Evolutionary conservation across 2,113 vertebrate species (phyloP).

Genomic region (Rhynchopsitta pachyrhyncha): DNA sequence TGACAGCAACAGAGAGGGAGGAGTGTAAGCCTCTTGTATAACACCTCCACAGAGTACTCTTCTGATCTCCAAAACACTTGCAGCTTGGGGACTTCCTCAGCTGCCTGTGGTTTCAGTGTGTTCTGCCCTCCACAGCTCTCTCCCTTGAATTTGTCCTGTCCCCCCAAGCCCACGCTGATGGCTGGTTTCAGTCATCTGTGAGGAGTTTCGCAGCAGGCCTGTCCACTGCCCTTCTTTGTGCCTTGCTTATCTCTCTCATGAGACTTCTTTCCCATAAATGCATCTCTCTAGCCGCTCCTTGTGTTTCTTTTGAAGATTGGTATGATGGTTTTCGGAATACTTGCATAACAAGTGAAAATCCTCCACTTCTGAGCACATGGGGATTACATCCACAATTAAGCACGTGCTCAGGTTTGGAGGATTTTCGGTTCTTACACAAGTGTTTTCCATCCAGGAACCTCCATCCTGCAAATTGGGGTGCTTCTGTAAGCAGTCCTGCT

Average conservation of each 20-base stretch:
- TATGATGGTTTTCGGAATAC: not conserved
- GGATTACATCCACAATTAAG: not conserved
- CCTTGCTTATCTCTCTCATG: not conserved
- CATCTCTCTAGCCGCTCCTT: not conserved
- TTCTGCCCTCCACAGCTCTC: not conserved
- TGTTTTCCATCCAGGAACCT: not conserved
- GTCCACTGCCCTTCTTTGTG: not conserved
- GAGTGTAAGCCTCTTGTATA: rapidly evolving
- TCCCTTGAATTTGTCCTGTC: not conserved
- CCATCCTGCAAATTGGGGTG: not conserved
- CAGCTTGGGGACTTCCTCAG: not conserved
- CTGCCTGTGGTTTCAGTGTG: not conserved
- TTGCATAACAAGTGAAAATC: not conserved
- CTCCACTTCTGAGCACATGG: not conserved
- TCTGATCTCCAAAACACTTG: not conserved
- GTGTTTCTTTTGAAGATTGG: not conserved
- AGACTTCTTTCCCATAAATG: not conserved
- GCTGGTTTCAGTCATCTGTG: not conserved
- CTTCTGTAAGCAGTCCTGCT: not conserved
- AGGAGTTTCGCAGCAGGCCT: not conserved
- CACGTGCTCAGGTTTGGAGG: not conserved
- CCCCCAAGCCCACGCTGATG: rapidly evolving
- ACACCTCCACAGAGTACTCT: not conserved
- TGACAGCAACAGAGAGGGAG: not conserved
- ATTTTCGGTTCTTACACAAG: not conserved